Evolutionary conservation across 2,797 vertebrate genomes (phyloP).

Genomic region (Cuniculus paca): DNA sequence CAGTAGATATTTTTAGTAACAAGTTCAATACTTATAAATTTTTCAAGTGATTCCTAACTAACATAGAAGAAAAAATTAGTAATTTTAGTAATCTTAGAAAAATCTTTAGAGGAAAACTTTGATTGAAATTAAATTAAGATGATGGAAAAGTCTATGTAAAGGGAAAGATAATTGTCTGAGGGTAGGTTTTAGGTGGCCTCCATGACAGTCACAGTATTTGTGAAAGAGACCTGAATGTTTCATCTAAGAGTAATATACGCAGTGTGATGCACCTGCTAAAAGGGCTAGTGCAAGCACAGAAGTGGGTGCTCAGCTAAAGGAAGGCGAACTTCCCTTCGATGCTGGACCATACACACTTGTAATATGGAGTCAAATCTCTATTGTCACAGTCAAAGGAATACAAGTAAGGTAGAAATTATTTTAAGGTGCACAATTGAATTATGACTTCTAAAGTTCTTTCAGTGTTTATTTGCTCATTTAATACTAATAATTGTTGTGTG

Average conservation of each 20-base stretch:
- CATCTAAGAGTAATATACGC: not conserved
- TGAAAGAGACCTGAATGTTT: not conserved
- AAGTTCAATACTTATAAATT: constrained; percentile 1
- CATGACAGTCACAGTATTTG: too few relatives aligned
- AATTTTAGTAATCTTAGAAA: constrained; percentile 42
- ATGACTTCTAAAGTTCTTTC: not conserved
- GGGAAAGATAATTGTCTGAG: not conserved
- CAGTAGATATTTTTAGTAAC: constrained; percentile 34
- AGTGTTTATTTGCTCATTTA: not conserved
- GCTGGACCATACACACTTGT: not conserved
- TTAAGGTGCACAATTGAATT: not conserved
- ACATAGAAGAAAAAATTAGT: not conserved
- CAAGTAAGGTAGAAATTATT: not conserved
- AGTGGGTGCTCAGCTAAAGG: not conserved
- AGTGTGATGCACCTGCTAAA: not conserved
- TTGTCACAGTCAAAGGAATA: not conserved
- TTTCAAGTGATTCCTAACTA: not conserved
- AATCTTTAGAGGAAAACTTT: not conserved
- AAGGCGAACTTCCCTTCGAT: too few relatives aligned
- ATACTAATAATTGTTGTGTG: not conserved
- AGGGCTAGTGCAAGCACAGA: not conserved
- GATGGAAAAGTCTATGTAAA: not conserved
- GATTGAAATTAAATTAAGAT: constrained; percentile 39
- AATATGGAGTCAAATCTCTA: not conserved
- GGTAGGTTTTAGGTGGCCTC: not conserved